These are phyloP conservation scores for Molanna angustata DNA, from an alignment of 2,888 invertebrate species.

Conservation along the genomic window DNA sequence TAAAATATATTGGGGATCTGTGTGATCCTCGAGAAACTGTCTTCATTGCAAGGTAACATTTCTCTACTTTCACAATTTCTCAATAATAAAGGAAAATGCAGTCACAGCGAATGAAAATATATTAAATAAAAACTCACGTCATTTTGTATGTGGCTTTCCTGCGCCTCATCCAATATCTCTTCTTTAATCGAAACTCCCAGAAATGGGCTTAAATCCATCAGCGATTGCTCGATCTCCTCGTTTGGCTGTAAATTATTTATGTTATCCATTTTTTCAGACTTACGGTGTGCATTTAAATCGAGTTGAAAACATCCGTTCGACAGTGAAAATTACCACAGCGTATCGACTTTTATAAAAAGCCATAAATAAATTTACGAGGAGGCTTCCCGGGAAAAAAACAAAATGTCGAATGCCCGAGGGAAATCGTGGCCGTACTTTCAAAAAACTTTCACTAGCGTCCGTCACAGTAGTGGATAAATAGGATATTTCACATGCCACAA, in stretches of 20 bases:
- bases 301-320: neutral
- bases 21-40: too few species aligned
- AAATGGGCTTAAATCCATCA: slow-evolving; percentile 51
- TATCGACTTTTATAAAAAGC: slow-evolving; percentile 8
- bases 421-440: slow-evolving; percentile 25
- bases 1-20: too few species aligned
- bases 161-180: slow-evolving; percentile 45
- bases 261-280: slow-evolving; percentile 43
- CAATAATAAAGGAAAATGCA: too few species aligned
- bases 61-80: too few species aligned
- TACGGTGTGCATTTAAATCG: neutral
- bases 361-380: slow-evolving; percentile 13
- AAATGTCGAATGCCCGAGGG: slow-evolving; percentile 22
- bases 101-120: neutral
- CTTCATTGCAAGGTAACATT: too few species aligned
- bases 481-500: neutral
- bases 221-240: slow-evolving; percentile 51
- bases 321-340: neutral
- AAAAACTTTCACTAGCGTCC: slow-evolving; percentile 22
- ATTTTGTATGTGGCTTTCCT: slow-evolving; percentile 18
- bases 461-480: neutral
- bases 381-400: slow-evolving; percentile 22
- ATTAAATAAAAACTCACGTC: slow-evolving; percentile 16
- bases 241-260: slow-evolving; percentile 44
- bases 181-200: slow-evolving; percentile 53